Percentiles rank a stretch among this genome's conserved stretches.
These are phyloP conservation scores for Hyposoter dolosus DNA, from an alignment of 2,888 invertebrate species.

Conservation along the genomic window DNA sequence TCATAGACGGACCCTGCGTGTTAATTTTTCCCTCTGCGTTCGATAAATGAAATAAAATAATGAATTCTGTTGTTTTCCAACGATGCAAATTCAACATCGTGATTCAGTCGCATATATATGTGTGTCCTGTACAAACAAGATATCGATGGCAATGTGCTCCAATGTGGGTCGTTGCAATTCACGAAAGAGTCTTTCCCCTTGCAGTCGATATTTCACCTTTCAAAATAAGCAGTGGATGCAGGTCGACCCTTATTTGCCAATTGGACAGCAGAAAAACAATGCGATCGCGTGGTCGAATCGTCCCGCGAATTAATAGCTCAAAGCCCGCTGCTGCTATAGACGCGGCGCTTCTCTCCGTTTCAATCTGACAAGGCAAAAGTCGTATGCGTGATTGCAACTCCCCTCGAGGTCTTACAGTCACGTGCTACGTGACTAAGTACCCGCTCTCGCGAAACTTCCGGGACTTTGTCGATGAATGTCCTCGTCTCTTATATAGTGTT, in stretches of 20 bases:
- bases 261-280: constrained; percentile 3
- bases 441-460: constrained; percentile 43
- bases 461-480: constrained; percentile 34
- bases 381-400: constrained; percentile 34
- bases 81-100: too few species aligned
- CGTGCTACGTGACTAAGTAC: constrained; percentile 43
- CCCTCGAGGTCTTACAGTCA: constrained; percentile 33
- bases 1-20: too few species aligned
- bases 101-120: constrained; percentile 12
- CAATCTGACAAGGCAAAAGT: constrained; percentile 10
- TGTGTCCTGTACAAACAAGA: neutral
- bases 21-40: too few species aligned
- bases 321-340: neutral
- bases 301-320: neutral
- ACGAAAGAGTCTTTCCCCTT: constrained; percentile 15
- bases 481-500: neutral
- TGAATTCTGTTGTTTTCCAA: too few species aligned
- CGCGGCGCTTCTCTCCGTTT: constrained; percentile 2
- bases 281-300: constrained; percentile 5
- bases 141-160: constrained; percentile 2
- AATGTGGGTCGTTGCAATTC: constrained; percentile 48
- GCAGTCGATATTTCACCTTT: constrained; percentile 39
- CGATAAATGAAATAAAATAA: too few species aligned
- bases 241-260: constrained; percentile 26
- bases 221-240: constrained; percentile 27